These are phyloP conservation scores for Caranx ignobilis DNA, from an alignment of 2,113 vertebrate species.

Conservation along the genomic window DNA sequence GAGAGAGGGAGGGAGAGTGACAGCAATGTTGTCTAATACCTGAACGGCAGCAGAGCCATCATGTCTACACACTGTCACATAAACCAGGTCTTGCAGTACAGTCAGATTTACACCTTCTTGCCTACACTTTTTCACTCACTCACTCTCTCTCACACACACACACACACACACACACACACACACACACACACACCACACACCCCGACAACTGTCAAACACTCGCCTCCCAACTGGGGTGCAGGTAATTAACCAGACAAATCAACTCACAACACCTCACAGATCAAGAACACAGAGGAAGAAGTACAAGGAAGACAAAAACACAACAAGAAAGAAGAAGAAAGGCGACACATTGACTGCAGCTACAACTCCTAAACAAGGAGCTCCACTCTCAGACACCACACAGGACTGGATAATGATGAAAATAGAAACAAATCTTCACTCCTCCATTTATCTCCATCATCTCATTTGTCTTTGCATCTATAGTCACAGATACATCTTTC, in stretches of 20 bases:
- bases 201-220: slow-evolving; percentile 79
- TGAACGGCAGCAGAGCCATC: slow-evolving; percentile 71
- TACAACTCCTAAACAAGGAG: slow-evolving; percentile 79
- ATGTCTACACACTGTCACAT: slow-evolving; percentile 79
- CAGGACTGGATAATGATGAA: slow-evolving; percentile 59
- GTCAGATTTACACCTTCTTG: slow-evolving; percentile 54
- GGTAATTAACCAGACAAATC: slow-evolving; percentile 82
- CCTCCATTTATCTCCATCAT: slow-evolving; percentile 70
- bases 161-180: slow-evolving; percentile 17
- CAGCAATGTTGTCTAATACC: slow-evolving; percentile 46
- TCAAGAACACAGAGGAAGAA: slow-evolving; percentile 64
- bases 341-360: slow-evolving; percentile 54
- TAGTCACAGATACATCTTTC: not conserved
- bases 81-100: slow-evolving; percentile 75
- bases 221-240: slow-evolving; percentile 65
- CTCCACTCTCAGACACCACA: slow-evolving; percentile 90
- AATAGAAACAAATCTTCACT: slow-evolving; percentile 68
- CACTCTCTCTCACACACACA: slow-evolving; percentile 3
- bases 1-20: slow-evolving; percentile 22
- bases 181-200: slow-evolving; percentile 16
- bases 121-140: not conserved
- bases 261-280: slow-evolving; percentile 74
- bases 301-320: slow-evolving; percentile 66
- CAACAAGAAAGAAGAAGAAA: slow-evolving; percentile 48
- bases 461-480: slow-evolving; percentile 40